Evolutionary conservation across 2,888 invertebrate species (phyloP).

Genomic region (Phragmatobia fuliginosa): DNA sequence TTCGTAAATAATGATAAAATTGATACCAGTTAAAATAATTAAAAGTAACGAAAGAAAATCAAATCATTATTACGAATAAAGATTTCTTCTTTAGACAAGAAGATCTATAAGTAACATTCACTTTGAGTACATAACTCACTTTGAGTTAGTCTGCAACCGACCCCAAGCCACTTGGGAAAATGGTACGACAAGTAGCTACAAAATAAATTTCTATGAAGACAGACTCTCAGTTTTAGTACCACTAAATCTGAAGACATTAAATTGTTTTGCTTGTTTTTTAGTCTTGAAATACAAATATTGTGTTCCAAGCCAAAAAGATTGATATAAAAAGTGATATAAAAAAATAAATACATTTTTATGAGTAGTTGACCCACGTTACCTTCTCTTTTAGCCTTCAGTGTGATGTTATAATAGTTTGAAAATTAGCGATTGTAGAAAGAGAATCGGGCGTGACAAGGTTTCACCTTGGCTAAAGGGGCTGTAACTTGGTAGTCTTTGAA

Average conservation of each 20-base stretch:
- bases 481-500: no score
- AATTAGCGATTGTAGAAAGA: no score
- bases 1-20: no score
- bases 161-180: slow-evolving; percentile 10
- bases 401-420: no score
- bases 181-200: slow-evolving; percentile 13
- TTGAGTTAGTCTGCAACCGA: slow-evolving; percentile 13
- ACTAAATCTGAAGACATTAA: slow-evolving; percentile 12
- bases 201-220: slow-evolving; percentile 21
- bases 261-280: slow-evolving; percentile 7
- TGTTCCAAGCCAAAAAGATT: background rate
- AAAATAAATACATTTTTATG: background rate
- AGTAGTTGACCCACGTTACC: no score
- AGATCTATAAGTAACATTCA: background rate
- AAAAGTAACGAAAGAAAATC: background rate
- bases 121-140: slow-evolving; percentile 5
- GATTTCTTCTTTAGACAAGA: no score
- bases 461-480: no score
- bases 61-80: background rate
- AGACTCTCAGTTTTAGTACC: slow-evolving; percentile 12
- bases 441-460: no score
- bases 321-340: background rate
- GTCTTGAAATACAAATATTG: background rate
- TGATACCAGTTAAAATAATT: background rate
- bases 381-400: no score